These are phyloP conservation scores for Malurus splendens DNA, from an alignment of 2,797 vertebrate species.

Conservation along the genomic window DNA sequence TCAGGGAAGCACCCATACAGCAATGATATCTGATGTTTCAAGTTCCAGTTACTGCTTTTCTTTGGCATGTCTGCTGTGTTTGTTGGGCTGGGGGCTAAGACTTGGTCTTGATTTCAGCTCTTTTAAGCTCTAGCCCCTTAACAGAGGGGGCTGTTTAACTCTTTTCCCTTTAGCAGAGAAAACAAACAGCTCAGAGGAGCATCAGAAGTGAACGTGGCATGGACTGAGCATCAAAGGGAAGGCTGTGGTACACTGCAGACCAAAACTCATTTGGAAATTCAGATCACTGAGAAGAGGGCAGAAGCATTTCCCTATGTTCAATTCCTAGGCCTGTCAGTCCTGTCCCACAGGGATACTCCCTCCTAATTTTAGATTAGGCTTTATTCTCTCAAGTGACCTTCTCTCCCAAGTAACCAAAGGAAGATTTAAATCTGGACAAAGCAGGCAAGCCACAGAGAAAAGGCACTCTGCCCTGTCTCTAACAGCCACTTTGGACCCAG, in stretches of 20 bases:
- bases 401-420: background rate
- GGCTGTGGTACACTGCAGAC: background rate
- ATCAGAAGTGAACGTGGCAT: background rate
- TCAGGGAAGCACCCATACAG: background rate
- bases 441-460: background rate
- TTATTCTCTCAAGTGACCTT: background rate
- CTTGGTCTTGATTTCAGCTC: background rate
- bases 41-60: background rate
- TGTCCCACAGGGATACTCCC: background rate
- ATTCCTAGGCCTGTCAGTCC: background rate
- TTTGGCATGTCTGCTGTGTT: background rate
- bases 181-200: background rate
- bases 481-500: background rate
- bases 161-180: background rate
- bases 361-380: background rate
- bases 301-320: background rate
- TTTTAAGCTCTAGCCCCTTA: background rate
- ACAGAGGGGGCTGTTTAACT: too few relatives aligned
- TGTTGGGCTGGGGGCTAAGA: background rate
- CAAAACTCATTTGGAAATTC: background rate
- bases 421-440: background rate
- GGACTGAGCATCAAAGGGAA: background rate
- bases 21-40: background rate
- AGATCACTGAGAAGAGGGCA: background rate
- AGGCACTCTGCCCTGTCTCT: background rate